Conservation (phyloP, 2,113 vertebrate genomes). For the Lipotes vexillifer region DNA sequence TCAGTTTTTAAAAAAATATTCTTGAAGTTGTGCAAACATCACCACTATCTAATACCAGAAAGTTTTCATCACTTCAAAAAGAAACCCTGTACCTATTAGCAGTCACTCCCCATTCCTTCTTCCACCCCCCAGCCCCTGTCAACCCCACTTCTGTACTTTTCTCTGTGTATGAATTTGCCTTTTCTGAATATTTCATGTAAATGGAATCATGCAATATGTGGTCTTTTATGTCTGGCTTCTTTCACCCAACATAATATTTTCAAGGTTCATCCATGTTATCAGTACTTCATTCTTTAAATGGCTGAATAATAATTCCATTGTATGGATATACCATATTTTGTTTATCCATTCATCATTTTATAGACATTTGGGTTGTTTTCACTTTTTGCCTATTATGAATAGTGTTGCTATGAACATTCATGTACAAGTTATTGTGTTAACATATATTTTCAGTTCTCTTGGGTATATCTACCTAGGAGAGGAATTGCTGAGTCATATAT, state of each 20-base stretch:
- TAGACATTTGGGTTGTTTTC: conserved; percentile 1
- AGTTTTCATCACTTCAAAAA: conserved; percentile 8
- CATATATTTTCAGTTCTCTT: conserved; percentile 1
- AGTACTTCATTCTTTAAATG: too few species aligned
- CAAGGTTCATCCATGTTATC: too few species aligned
- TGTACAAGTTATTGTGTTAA: background rate
- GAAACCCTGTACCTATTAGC: background rate
- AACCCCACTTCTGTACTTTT: background rate
- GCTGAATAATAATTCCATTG: background rate
- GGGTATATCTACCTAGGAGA: background rate
- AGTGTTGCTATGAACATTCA: background rate
- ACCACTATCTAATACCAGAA: conserved; percentile 3
- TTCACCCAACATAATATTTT: too few species aligned
- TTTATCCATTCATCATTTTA: background rate
- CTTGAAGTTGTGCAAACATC: background rate
- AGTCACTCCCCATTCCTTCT: background rate
- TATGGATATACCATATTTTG: background rate
- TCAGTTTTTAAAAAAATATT: conserved; percentile 21
- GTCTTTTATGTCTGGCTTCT: too few species aligned
- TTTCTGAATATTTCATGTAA: too few species aligned
- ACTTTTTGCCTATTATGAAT: conserved; percentile 16
- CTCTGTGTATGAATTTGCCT: too few species aligned
- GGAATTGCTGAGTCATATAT: background rate
- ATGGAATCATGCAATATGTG: too few species aligned
- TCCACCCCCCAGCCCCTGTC: background rate